Percentiles rank a stretch among this genome's conserved stretches.
Conservation (phyloP, 2,797 vertebrate genomes). For the Poecilia picta region DNA sequence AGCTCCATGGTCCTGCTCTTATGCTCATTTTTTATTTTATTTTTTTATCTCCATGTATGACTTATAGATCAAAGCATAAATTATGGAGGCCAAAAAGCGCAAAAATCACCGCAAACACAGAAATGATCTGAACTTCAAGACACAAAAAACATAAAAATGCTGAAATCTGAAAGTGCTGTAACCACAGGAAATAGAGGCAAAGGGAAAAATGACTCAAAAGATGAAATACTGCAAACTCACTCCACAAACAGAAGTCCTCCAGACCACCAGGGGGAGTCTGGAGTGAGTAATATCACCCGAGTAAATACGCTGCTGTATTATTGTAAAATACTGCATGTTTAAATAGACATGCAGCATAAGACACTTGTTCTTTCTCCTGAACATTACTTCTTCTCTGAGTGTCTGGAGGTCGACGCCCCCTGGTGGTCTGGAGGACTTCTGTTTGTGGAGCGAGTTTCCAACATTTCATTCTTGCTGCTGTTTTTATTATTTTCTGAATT, state of each 20-base stretch:
- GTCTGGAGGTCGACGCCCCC: not conserved
- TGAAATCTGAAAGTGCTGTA: not conserved
- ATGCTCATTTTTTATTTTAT: too few relatives aligned
- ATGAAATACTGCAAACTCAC: too few relatives aligned
- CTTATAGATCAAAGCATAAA: not conserved
- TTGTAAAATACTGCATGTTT: not conserved
- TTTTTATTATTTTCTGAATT: not conserved
- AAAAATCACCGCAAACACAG: not conserved
- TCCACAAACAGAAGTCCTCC: not conserved
- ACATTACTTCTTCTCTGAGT: not conserved
- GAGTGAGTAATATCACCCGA: not conserved
- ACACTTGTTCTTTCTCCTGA: not conserved
- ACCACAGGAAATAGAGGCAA: not conserved
- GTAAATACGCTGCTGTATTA: too few relatives aligned
- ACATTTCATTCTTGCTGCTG: not conserved
- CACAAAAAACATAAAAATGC: too few relatives aligned
- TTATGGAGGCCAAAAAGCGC: not conserved
- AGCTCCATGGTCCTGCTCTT: too few relatives aligned
- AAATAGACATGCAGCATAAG: not conserved
- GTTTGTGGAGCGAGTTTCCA: not conserved
- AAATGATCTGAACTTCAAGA: not conserved
- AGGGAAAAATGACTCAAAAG: not conserved
- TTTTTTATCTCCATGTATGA: not conserved
- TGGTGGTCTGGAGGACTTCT: not conserved
- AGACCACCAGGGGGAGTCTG: not conserved